Evolutionary conservation across 64 coral and sea anemone species (phyloP).

Genomic region (Exaiptasia diaphana): DNA sequence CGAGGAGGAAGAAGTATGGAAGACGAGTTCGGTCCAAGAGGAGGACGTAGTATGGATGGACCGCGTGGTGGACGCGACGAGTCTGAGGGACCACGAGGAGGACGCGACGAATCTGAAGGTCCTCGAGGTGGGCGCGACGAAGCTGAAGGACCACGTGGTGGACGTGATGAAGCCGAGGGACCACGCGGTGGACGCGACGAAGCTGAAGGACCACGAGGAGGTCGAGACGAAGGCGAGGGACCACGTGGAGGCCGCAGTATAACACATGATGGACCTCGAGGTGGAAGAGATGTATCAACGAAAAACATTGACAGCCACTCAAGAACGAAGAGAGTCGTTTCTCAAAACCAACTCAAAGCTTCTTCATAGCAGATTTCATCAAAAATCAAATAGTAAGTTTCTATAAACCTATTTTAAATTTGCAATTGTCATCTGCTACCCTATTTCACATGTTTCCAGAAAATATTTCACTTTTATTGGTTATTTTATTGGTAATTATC

Average conservation of each 20-base stretch:
- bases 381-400: not conserved
- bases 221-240: constrained; percentile 5
- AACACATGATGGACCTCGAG: not conserved
- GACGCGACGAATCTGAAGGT: constrained; percentile 34
- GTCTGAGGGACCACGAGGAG: constrained; percentile 36
- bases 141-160: constrained; percentile 18
- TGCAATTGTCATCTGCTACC: not conserved
- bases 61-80: not conserved
- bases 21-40: not conserved
- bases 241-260: constrained; percentile 37
- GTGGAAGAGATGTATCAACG: constrained; percentile 28
- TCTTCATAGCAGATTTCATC: not conserved
- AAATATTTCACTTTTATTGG: not conserved
- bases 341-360: too few relatives aligned
- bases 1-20: constrained; percentile 43
- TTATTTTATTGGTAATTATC: too few relatives aligned
- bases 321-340: too few relatives aligned
- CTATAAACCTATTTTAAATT: not conserved
- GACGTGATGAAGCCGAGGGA: not conserved
- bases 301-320: not conserved
- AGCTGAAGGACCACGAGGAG: constrained; percentile 24
- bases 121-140: constrained; percentile 43
- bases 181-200: constrained; percentile 13
- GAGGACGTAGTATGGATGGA: constrained; percentile 22
- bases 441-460: not conserved